Conservation (phyloP, 2,888 invertebrate species). For the Drosophila subquinaria region DNA sequence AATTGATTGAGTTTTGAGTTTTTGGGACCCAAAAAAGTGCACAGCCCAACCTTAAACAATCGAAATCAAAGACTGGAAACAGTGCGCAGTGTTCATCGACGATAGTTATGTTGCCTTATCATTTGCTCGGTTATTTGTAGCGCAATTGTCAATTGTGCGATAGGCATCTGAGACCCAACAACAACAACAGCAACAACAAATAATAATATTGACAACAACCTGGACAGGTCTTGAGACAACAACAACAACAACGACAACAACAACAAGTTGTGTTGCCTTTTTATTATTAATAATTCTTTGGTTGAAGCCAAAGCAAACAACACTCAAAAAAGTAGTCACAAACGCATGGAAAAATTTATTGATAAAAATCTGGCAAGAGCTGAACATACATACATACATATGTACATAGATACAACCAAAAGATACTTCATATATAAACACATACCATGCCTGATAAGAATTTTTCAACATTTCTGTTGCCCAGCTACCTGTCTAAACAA, state of each 20-base stretch:
- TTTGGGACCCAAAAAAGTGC: constrained; percentile 34
- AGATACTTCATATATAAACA: constrained; percentile 34
- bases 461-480: constrained; percentile 33
- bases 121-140: constrained; percentile 61
- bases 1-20: constrained; percentile 81
- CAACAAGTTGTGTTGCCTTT: constrained; percentile 36
- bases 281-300: constrained; percentile 59
- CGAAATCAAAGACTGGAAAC: constrained; percentile 51
- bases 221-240: constrained; percentile 56
- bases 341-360: constrained; percentile 42
- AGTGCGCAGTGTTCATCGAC: constrained; percentile 49
- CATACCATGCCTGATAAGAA: constrained; percentile 61
- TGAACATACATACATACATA: constrained; percentile 20
- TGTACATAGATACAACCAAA: constrained; percentile 42
- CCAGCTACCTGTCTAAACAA: constrained; percentile 72
- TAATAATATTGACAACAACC: constrained; percentile 30
- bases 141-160: constrained; percentile 79
- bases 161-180: constrained; percentile 61
- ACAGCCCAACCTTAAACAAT: constrained; percentile 54
- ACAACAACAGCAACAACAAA: constrained; percentile 18
- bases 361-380: constrained; percentile 58
- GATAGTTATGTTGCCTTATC: constrained; percentile 61
- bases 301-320: constrained; percentile 50
- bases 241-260: constrained; percentile 26
- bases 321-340: constrained; percentile 28